These are phyloP conservation scores for Gastrophryne carolinensis DNA, from an alignment of 2,797 vertebrate species.

Conservation along the genomic window DNA sequence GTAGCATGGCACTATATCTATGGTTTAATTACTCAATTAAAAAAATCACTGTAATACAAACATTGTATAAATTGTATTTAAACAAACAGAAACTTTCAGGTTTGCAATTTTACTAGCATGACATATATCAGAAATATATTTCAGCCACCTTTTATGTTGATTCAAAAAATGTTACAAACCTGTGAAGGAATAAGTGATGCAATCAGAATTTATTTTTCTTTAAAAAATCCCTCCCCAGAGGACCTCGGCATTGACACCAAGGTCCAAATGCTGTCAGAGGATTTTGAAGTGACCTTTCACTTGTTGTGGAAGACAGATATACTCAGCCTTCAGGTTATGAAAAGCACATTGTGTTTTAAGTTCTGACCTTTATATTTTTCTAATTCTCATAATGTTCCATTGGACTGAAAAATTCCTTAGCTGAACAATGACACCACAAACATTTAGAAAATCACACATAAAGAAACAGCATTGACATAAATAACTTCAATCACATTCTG, in stretches of 20 bases:
- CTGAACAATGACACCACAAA: conserved; percentile 1
- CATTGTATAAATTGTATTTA: too few relatives aligned
- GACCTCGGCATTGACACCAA: conserved; percentile 32
- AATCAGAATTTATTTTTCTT: conserved; percentile 15
- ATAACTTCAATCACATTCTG: too few relatives aligned
- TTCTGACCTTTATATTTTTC: conserved; percentile 41
- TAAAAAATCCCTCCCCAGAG: conserved; percentile 15
- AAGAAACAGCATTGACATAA: too few relatives aligned
- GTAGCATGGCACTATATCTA: too few relatives aligned
- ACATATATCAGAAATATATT: not conserved
- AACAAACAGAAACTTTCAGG: not conserved
- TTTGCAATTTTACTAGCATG: not conserved
- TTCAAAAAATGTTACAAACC: not conserved
- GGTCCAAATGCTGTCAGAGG: conserved; percentile 10
- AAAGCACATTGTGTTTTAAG: conserved; percentile 45
- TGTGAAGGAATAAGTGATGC: not conserved
- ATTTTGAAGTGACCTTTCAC: conserved; percentile 48
- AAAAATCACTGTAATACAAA: too few relatives aligned
- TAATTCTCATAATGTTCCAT: conserved; percentile 5
- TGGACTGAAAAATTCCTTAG: conserved; percentile 5
- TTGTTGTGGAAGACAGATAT: conserved; percentile 28
- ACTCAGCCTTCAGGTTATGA: conserved; percentile 39
- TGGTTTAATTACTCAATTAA: too few relatives aligned
- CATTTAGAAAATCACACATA: not conserved
- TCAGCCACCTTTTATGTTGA: not conserved